These are phyloP conservation scores for Lacerta viridis DNA, from an alignment of 2,797 vertebrate species.

Conservation along the genomic window DNA sequence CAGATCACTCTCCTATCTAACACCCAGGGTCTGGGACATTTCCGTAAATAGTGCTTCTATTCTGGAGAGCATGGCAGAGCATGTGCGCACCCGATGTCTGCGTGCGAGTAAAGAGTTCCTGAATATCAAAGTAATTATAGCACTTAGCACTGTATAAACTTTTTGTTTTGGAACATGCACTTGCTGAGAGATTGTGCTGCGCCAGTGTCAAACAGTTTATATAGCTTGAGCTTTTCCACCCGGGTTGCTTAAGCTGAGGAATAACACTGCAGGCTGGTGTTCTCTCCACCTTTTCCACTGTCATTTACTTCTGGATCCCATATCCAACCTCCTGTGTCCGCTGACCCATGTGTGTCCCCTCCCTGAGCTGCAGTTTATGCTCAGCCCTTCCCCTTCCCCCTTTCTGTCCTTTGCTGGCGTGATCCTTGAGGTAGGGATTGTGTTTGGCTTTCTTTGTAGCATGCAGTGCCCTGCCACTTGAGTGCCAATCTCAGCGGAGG, in stretches of 20 bases:
- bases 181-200: background rate
- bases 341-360: background rate
- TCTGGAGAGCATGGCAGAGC: slow-evolving; percentile 13
- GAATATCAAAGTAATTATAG: slow-evolving; percentile 29
- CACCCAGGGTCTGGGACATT: slow-evolving; percentile 20
- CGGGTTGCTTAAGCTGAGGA: too few relatives aligned
- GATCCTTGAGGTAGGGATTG: slow-evolving; percentile 22
- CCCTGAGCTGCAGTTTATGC: background rate
- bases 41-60: slow-evolving; percentile 47
- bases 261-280: background rate
- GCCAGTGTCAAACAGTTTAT: slow-evolving; percentile 18
- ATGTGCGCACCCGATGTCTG: background rate
- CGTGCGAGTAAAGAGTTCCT: slow-evolving; percentile 3
- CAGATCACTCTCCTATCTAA: slow-evolving; percentile 29
- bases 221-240: background rate
- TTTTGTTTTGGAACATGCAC: background rate
- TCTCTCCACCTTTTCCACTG: background rate
- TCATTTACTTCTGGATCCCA: slow-evolving; percentile 1
- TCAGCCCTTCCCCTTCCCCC: background rate
- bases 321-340: background rate
- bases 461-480: slow-evolving; percentile 12
- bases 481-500: slow-evolving; percentile 30
- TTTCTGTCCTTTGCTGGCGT: background rate
- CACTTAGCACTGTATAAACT: background rate
- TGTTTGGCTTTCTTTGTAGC: slow-evolving; percentile 26